These are phyloP conservation scores for Triplophysa dalaica DNA, from an alignment of 2,113 vertebrate genomes.

Conservation along the genomic window DNA sequence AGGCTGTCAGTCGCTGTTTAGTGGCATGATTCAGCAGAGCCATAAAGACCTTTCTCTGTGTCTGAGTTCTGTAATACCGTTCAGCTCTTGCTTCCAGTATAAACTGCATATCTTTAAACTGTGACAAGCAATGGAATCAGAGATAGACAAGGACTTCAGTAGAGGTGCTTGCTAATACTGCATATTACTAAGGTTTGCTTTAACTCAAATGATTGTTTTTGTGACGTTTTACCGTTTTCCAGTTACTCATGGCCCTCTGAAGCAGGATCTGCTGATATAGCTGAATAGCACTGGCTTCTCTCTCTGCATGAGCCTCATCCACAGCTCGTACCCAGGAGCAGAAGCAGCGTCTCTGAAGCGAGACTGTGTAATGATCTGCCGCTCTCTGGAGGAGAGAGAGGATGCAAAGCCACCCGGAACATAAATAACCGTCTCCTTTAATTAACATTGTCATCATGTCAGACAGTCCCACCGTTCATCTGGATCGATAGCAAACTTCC, in stretches of 20 bases:
- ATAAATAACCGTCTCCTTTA: conserved; percentile 34
- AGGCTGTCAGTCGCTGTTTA: conserved; percentile 66
- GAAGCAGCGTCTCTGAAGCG: conserved; percentile 74
- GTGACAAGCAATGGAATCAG: conserved; percentile 18
- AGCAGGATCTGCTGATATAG: conserved; percentile 74
- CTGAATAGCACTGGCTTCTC: conserved; percentile 72
- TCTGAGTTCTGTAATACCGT: conserved; percentile 61
- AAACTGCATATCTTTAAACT: conserved; percentile 68
- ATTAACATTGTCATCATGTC: conserved; percentile 40
- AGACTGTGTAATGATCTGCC: conserved; percentile 69
- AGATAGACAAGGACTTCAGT: conserved; percentile 1
- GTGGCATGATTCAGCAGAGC: conserved; percentile 72
- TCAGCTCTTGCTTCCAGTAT: conserved; percentile 67
- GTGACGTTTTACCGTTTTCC: conserved; percentile 77
- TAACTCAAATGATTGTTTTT: background rate
- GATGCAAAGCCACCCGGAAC: conserved; percentile 31
- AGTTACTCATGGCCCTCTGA: conserved; percentile 71
- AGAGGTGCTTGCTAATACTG: background rate
- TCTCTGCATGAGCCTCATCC: conserved; percentile 66
- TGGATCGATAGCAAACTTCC: conserved; percentile 1
- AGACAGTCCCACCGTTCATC: background rate
- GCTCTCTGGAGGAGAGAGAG: conserved; percentile 77
- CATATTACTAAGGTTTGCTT: background rate
- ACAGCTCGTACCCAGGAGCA: conserved; percentile 75
- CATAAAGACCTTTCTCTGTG: conserved; percentile 74